Percentiles rank a stretch among this genome's conserved stretches.
These are phyloP conservation scores for Oreochromis spilurus DNA, from an alignment of 2,113 vertebrate genomes.

Conservation along the genomic window DNA sequence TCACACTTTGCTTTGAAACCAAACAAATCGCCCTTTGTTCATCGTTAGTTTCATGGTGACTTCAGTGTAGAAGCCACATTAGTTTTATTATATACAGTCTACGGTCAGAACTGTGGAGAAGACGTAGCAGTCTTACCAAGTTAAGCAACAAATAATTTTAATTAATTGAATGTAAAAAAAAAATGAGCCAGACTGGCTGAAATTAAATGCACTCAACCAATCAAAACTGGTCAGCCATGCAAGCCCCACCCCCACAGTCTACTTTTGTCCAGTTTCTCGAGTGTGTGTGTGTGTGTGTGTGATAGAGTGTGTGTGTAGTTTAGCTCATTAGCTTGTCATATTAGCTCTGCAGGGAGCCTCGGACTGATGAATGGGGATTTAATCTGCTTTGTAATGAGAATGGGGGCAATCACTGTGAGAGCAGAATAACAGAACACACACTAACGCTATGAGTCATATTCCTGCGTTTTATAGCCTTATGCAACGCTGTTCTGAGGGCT, in stretches of 20 bases:
- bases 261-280: not conserved
- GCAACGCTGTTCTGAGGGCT: not conserved
- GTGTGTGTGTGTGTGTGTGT: not conserved
- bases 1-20: not conserved
- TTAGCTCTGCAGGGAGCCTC: not conserved
- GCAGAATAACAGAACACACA: not conserved
- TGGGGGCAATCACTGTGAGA: not conserved
- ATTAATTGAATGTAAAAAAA: not conserved
- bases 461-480: not conserved
- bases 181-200: not conserved
- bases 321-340: constrained; percentile 1
- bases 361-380: constrained; percentile 1
- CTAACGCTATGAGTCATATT: not conserved
- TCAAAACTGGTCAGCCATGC: not conserved
- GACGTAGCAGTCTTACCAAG: not conserved
- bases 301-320: not conserved
- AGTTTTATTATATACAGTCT: not conserved
- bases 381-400: constrained; percentile 1
- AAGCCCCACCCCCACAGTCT: not conserved
- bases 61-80: not conserved
- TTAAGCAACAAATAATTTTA: fast-evolving
- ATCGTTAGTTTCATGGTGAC: not conserved
- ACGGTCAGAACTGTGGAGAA: not conserved
- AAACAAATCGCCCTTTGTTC: not conserved
- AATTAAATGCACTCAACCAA: not conserved